Base-by-base conservation (phyloP, 35 echinoderm and acorn worm genomes). In the Eucidaris tribuloides region DNA sequence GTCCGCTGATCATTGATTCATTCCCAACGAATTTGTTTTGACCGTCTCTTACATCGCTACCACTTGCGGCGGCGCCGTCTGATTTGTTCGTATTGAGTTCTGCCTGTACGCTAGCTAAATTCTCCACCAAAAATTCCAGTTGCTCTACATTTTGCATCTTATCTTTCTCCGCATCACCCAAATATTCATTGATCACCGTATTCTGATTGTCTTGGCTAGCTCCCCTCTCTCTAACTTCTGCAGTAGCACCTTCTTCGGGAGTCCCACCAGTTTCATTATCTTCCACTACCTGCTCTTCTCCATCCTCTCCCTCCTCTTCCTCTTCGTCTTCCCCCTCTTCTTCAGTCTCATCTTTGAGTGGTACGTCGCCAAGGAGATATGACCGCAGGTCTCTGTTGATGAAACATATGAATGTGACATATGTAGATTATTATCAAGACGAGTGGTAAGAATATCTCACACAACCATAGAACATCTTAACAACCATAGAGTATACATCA, bases 341-440 rank as follows among this genome's bases (percentile, higher is more conserved):
- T 19, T 89, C 79, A 23, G 18, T 40, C 37, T 71, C 82, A 18
- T 64, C 84, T 14, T 87, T 44, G 23, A 83, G 31, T 2, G 86
- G 68, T 27, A 84, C 87, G 83, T 99, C 96, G 42, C 96, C 96
- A 48, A 99, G 87, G 28, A 99, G 80, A 41, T 99, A 99, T 28
- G 96, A 99, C 32, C 82, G 64, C 38, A 99, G 50, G 74, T 99
- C 84, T 35, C 96, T 99, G 33, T 15, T 78, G 44, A 20, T 15
- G 45, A 43, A 77, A 44, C 82, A 57, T 37, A 81, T 54, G 49
- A 41, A 31, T 39, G 34, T 76, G 25, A 18, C 4, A 5, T 13
- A 13, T 41, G 37, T 45, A 7, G 2, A 30, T 31, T 3, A 34
- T 76, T 3, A 76, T 22, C 2, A 31, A 31, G 3, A 4, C 37